Evolutionary conservation across 1,140 invertebrate genomes (phyloP), one percentile per base, ranked within the genome.

Genomic region (Eumaeus atala): DNA sequence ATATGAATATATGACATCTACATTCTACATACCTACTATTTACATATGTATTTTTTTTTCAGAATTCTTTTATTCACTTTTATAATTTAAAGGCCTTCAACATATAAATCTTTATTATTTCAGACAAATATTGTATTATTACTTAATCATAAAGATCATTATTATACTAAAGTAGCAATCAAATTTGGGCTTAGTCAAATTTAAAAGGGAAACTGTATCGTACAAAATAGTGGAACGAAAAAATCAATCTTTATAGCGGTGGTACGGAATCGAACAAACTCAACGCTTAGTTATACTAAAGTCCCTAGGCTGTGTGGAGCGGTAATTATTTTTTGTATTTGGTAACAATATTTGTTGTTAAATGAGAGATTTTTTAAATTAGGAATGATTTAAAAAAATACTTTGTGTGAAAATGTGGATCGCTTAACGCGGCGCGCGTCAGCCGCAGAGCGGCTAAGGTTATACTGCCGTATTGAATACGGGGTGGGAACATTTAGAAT

Each of bases 371-470:
- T 34, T 50, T 37, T 33, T 44, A 47, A 17, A 17, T 48, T 49
- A 49, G 47, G 37, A 28, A 48, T 37, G 28, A 21, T 48, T 48
- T 51, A 36, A 49, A 36, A 56, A 28, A 51, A 66, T 74, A 75
- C 66, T 67, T 72, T 67, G 59, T 66, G 54, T 54, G 61, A 8
- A 37, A 40, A 57, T 42, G 52, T 51, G 56, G 52, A 54, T 28
- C 53, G 54, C 37, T 28, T 16, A 48, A 64, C 62, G 67, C 70
- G 64, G 62, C 55, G 72, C 78, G 78, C 70, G 72, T 62, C 56
- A 17, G 66, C 74, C 74, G 72, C 72, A 54, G 33, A 55, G 70
- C 76, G 74, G 74, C 74, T 58, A 48, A 51, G 61, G 51, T 58
- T 54, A 64, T 67, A 82, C 78, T 82, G 64, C 50, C 59, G 56